A percentile compares a stretch with the other conserved stretches of the same genome.
These are phyloP conservation scores for Aspiorhynchus laticeps DNA, from an alignment of 2,113 vertebrate genomes.

Conservation along the genomic window DNA sequence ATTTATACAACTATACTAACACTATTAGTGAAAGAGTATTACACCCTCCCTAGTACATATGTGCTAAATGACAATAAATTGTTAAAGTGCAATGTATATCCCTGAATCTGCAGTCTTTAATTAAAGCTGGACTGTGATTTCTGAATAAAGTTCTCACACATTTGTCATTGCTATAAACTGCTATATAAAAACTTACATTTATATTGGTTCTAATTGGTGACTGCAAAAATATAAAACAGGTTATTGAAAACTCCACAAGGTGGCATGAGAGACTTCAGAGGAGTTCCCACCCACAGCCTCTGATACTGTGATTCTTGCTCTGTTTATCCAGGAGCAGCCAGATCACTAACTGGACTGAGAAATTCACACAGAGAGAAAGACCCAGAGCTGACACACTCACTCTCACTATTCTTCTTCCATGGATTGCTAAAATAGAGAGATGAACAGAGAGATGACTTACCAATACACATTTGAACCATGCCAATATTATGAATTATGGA, in stretches of 20 bases:
- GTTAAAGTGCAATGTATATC: not conserved
- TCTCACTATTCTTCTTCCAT: not conserved
- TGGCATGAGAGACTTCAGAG: not conserved
- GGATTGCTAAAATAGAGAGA: not conserved
- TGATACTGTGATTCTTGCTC: slow-evolving; percentile 2
- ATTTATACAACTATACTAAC: too few relatives aligned
- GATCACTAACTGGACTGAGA: slow-evolving; percentile 22
- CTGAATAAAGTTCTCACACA: not conserved
- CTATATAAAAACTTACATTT: not conserved
- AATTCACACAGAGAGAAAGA: slow-evolving; percentile 9
- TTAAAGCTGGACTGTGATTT: not conserved
- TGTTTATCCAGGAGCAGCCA: slow-evolving; percentile 6
- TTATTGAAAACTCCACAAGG: slow-evolving; percentile 8
- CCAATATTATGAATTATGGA: not conserved
- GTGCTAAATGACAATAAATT: not conserved
- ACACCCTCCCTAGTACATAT: too few relatives aligned
- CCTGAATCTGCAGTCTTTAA: not conserved
- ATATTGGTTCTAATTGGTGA: not conserved
- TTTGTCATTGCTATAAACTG: not conserved
- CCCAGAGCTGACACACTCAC: not conserved
- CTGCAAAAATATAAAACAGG: not conserved
- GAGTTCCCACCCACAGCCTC: not conserved
- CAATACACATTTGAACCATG: not conserved
- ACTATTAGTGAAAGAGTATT: too few relatives aligned
- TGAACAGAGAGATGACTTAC: not conserved